Base-by-base conservation (phyloP, 2,888 invertebrate species). In the Ommatoiulus sabulosus region DNA sequence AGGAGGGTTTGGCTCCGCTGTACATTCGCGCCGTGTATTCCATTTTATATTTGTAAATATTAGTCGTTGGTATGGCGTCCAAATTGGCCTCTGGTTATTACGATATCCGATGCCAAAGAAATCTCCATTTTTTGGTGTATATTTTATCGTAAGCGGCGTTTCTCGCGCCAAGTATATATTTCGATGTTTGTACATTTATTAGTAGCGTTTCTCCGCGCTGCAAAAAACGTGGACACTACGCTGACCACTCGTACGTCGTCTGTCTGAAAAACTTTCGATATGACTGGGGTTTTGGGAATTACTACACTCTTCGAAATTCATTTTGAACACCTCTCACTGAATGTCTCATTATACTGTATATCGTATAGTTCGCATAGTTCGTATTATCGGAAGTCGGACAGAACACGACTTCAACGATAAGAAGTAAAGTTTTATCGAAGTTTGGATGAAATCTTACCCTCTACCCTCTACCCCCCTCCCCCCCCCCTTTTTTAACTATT, bases 11-110 rank as follows among this genome's bases (percentile, higher is more conserved):
- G 52, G 0, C 35, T 6, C 63, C 15, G 80, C 80, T 80, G 80
- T 80, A 80, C 35, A 80, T 80, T 35, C 7, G 80, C 35, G 35
- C 35, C 35, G 35, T 35, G 35, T 43, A 43, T 80, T 80, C 80
- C 80, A 80, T 80, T 80, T 80, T 80, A 80, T 80, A 80, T 80
- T 35, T 80, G 80, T 80, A 80, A 80, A 80, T 80, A 80, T 80
- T 35, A 80, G 10, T 80, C 80, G 80, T 80, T 24, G 72, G n/a
- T 24, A 72, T 24, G 12, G 72, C 72, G 24, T 72, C 80, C 12
- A 80, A 80, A 80, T 80, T 43, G 80, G 80, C 80, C 35, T 80
- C 57, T 80, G 80, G 80, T 80, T 12, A 2, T 35, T 63, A 35
- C 35, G 80, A 35, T 35, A 80, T 80, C 80, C 24, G 12, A 80